phyloP scores from a whole-genome alignment of 2,113 vertebrate genomes.

The Toxostoma redivivum region DNA sequence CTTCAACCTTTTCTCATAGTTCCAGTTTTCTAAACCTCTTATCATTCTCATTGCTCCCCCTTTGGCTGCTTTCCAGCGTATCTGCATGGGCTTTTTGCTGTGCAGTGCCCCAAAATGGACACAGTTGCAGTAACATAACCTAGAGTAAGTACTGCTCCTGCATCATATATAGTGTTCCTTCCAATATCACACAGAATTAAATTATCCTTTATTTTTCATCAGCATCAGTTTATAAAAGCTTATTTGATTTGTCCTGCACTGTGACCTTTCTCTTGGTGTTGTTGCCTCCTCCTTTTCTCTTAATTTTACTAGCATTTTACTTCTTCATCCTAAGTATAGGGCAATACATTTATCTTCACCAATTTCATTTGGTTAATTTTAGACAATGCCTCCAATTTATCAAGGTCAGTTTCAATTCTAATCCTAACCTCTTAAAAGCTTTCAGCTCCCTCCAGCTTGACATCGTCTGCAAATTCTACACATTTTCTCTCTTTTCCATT shows the following conservation, averaged over 20 bases:
- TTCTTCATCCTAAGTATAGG: neutral
- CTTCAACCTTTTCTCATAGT: slow-evolving; percentile 43
- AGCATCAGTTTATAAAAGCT: neutral
- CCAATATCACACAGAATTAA: neutral
- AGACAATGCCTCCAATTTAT: slow-evolving; percentile 27
- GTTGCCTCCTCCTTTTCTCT: neutral
- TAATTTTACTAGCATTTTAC: neutral
- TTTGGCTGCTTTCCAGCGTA: slow-evolving; percentile 33
- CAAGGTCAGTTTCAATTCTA: slow-evolving; percentile 11
- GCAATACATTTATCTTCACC: neutral
- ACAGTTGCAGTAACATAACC: neutral
- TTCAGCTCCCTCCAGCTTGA: slow-evolving; percentile 2
- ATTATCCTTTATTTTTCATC: neutral
- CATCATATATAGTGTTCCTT: neutral
- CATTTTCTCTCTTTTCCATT: slow-evolving; percentile 17
- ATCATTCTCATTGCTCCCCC: neutral
- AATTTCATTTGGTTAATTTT: neutral
- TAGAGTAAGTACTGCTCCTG: neutral
- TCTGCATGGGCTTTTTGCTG: neutral
- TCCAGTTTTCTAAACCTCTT: slow-evolving; percentile 46
- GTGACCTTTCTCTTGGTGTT: neutral
- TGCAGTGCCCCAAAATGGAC: neutral
- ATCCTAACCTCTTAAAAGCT: slow-evolving; percentile 27
- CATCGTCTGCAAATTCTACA: neutral
- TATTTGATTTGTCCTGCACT: neutral